These are phyloP conservation scores for Chionomys nivalis DNA, from an alignment of 2,113 vertebrate species.

Conservation along the genomic window DNA sequence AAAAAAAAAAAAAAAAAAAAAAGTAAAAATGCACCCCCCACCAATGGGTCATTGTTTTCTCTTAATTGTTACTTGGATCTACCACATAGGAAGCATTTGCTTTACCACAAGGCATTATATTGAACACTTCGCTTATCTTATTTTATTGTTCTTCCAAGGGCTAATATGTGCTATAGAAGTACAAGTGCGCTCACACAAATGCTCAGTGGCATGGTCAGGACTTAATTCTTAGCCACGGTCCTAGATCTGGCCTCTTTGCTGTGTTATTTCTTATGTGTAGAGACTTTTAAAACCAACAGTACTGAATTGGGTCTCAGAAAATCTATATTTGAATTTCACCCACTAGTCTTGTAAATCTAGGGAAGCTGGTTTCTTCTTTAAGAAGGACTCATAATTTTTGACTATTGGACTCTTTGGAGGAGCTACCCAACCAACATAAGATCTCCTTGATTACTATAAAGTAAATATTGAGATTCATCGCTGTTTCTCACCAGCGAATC, in stretches of 20 bases:
- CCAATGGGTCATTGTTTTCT: neutral
- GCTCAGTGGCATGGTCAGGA: neutral
- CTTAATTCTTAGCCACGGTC: neutral
- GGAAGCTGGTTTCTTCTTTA: neutral
- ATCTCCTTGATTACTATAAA: no score
- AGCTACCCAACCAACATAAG: neutral
- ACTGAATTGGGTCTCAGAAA: neutral
- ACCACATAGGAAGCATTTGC: neutral
- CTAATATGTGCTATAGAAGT: neutral
- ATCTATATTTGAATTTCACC: neutral
- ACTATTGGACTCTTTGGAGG: neutral
- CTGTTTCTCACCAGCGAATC: neutral
- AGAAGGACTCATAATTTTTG: neutral
- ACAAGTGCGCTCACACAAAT: neutral
- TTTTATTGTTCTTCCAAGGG: slow-evolving; percentile 5
- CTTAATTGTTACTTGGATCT: neutral
- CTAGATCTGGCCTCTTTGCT: neutral
- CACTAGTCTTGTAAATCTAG: neutral
- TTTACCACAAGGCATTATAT: neutral
- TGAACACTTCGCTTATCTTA: neutral
- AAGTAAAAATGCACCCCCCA: neutral
- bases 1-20: neutral
- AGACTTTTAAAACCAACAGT: neutral
- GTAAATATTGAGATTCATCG: neutral
- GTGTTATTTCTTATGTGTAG: neutral